Evolutionary conservation across 2,888 invertebrate species (phyloP).

Genomic region (Icerya purchasi): DNA sequence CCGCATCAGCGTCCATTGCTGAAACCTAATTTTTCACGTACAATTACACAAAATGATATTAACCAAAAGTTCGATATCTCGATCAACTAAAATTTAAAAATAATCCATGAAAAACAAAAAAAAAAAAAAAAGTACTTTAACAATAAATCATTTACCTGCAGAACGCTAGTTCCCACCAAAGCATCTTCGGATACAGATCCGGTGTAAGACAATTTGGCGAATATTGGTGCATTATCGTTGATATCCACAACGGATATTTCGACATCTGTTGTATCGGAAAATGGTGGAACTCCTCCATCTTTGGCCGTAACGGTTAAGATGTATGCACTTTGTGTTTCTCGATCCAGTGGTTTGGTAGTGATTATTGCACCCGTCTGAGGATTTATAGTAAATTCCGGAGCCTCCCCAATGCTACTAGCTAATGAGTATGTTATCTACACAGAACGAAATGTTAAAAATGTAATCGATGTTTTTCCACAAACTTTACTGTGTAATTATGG

Average conservation of each 20-base stretch:
- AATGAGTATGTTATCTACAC: conserved; percentile 53
- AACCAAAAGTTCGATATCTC: too few species aligned
- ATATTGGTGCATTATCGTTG: conserved; percentile 82
- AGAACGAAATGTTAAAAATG: too few species aligned
- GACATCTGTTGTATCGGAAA: conserved; percentile 84
- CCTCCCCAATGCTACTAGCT: conserved; percentile 37
- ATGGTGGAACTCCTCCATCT: conserved; percentile 75
- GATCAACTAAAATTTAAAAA: too few species aligned
- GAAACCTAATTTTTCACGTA: too few species aligned
- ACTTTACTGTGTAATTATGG: too few species aligned
- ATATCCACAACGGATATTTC: conserved; percentile 88
- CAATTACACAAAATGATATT: too few species aligned
- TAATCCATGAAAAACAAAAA: too few species aligned
- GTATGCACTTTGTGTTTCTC: conserved; percentile 59
- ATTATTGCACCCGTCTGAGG: conserved; percentile 81
- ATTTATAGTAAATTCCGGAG: conserved; percentile 61
- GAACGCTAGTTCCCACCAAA: conserved; percentile 39
- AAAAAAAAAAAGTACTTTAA: background rate
- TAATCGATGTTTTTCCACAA: too few species aligned
- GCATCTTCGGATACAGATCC: conserved; percentile 74
- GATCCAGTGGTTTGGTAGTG: conserved; percentile 61
- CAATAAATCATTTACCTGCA: conserved; percentile 21
- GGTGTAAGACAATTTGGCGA: conserved; percentile 59
- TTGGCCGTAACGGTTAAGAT: conserved; percentile 75
- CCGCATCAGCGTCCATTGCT: conserved; percentile 66